Conservation (phyloP, 2,888 invertebrate genomes). For the Anarsia innoxiella region DNA sequence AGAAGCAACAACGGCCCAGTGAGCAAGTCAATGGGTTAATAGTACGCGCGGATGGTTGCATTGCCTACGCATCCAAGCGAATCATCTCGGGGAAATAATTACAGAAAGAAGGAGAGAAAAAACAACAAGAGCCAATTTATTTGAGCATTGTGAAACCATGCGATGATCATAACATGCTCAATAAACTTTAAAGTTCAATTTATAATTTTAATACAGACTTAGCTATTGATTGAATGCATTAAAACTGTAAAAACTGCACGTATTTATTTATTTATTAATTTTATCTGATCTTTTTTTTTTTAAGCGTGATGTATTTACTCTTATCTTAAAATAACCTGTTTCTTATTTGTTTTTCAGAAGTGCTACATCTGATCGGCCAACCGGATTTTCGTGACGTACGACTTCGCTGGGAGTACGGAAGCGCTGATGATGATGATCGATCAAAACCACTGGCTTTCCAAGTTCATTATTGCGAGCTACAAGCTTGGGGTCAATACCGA, state of each 20-base stretch:
- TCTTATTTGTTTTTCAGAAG: slow-evolving; percentile 49
- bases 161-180: too few relatives aligned
- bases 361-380: slow-evolving; percentile 77
- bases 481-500: slow-evolving; percentile 85
- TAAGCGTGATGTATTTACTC: too few relatives aligned
- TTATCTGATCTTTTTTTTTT: too few relatives aligned
- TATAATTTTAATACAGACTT: too few relatives aligned
- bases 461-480: slow-evolving; percentile 85
- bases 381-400: slow-evolving; percentile 80
- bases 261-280: too few relatives aligned
- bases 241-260: too few relatives aligned
- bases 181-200: too few relatives aligned
- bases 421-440: slow-evolving; percentile 40
- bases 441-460: slow-evolving; percentile 77
- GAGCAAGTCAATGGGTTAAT: slow-evolving; percentile 68
- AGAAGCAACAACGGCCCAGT: slow-evolving; percentile 47
- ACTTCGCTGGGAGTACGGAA: slow-evolving; percentile 78
- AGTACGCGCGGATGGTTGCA: slow-evolving; percentile 50
- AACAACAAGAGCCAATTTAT: slow-evolving; percentile 15
- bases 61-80: slow-evolving; percentile 35
- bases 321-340: too few relatives aligned
- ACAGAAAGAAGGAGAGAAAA: slow-evolving; percentile 21
- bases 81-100: slow-evolving; percentile 23
- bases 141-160: too few relatives aligned
- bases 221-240: too few relatives aligned